These are phyloP conservation scores for Pollimyrus isidori DNA, from an alignment of 2,113 vertebrate genomes.

Conservation along the genomic window DNA sequence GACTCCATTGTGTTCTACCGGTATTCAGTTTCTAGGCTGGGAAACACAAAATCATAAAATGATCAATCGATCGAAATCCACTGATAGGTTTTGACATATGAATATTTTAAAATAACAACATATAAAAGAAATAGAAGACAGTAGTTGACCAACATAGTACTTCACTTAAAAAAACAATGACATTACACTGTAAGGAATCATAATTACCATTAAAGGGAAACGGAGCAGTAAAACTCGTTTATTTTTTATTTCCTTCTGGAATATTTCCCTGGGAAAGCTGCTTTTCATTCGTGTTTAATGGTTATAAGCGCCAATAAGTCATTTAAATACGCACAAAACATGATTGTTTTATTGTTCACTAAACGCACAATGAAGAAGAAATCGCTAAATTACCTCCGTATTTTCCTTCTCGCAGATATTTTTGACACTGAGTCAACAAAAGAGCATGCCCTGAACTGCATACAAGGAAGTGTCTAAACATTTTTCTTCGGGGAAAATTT, in stretches of 20 bases:
- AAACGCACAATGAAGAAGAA: not conserved
- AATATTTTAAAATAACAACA: not conserved
- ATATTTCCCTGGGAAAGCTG: not conserved
- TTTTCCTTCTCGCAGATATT: not conserved
- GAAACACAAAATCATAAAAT: not conserved
- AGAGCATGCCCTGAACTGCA: constrained; percentile 13
- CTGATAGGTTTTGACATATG: not conserved
- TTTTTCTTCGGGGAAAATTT: constrained; percentile 6
- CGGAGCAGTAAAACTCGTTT: not conserved
- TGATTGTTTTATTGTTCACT: not conserved
- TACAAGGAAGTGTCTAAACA: constrained; percentile 16
- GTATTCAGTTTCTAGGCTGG: not conserved
- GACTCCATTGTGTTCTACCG: not conserved
- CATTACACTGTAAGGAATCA: not conserved
- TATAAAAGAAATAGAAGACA: not conserved
- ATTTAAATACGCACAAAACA: not conserved
- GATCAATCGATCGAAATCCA: not conserved
- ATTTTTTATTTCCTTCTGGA: not conserved
- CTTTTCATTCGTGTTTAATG: not conserved
- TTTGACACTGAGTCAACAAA: not conserved
- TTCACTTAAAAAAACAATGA: not conserved
- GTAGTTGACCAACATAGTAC: not conserved
- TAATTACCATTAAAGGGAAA: not conserved
- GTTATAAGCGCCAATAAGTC: not conserved
- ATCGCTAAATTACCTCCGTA: not conserved